Evolutionary conservation across 2,797 vertebrate species (phyloP), one percentile per base, ranked within the genome.

Genomic region (Rhinella marina): DNA sequence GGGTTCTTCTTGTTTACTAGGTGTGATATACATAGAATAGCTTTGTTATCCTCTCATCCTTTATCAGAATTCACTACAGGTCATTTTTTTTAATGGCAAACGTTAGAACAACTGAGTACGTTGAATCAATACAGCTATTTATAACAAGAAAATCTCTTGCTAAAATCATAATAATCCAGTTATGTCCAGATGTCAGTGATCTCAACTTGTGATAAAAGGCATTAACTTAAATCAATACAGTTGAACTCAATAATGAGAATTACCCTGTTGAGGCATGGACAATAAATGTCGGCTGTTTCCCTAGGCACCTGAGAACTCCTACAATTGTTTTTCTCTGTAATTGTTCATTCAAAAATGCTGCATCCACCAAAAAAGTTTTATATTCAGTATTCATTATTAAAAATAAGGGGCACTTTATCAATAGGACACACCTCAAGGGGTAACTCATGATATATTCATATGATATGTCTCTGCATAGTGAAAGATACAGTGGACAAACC

Each of bases 81-180:
- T 73, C 29, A 73, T 48, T 23, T 17, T 73, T 73, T 73, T 73
- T 73, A 48, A 73, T 50, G 9, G 19, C 9, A 73, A 23, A 72
- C 2, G 19, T 50, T 73, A 50, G 32, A 29, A 70, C 27, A 73
- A 72, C 68, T 17, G 7, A 23, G 64, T 68, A 68, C 7, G 32
- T 12, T 21, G 9, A 48, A 73, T 73, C 32, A 48, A 73, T 73
- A 23, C 21, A 41, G 19, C 72, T 48, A 48, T 73, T 73, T 73
- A 48, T 48, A 23, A 41, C 29, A 61, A 17, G 41, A 19, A 62
- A 81, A 62, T 81, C 16, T 62, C 77, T 80, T 32, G 25, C 21
- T 32, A 72, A 29, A 32, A 80, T 80, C 79, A 62, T 81, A 61
- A 81, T 81, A 62, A 81, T 81, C 29, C 29, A 81, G 29, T 62